phyloP scores from a whole-genome alignment of 2,888 invertebrate genomes.

The Pseudococcus longispinus region DNA sequence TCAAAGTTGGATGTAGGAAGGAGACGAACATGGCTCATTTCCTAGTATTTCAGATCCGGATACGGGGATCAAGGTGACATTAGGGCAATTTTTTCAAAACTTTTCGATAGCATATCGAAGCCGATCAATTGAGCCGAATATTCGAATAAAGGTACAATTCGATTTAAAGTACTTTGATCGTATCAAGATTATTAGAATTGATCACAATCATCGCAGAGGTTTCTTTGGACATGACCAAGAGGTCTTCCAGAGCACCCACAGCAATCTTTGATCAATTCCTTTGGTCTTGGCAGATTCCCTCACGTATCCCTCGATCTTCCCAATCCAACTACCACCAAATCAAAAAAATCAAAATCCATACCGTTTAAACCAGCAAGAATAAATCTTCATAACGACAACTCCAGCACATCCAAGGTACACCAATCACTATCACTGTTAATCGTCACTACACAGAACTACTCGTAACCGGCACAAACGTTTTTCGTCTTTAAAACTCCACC shows the following conservation, averaged over 20 bases:
- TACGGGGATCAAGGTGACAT: neutral
- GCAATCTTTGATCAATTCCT: neutral
- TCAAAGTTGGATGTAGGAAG: neutral
- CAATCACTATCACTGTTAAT: neutral
- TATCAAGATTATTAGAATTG: neutral
- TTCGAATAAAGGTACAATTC: no score
- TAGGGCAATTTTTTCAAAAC: neutral
- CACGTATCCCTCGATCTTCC: neutral
- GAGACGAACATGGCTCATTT: neutral
- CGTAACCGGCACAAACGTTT: neutral
- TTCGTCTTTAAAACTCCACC: neutral
- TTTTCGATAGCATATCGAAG: no score
- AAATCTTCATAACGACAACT: constrained; percentile 23
- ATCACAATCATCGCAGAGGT: neutral
- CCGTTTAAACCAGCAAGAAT: constrained; percentile 6
- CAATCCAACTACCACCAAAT: neutral
- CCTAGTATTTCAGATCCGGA: neutral
- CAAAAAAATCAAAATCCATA: neutral
- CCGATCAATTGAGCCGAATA: no score
- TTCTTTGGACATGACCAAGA: neutral
- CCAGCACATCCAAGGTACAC: neutral
- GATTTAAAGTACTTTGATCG: no score
- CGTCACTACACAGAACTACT: constrained; percentile 11
- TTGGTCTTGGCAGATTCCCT: neutral
- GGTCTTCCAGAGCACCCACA: neutral